phyloP scores from a whole-genome alignment of 1,140 invertebrate genomes.

The Halesus radiatus region DNA sequence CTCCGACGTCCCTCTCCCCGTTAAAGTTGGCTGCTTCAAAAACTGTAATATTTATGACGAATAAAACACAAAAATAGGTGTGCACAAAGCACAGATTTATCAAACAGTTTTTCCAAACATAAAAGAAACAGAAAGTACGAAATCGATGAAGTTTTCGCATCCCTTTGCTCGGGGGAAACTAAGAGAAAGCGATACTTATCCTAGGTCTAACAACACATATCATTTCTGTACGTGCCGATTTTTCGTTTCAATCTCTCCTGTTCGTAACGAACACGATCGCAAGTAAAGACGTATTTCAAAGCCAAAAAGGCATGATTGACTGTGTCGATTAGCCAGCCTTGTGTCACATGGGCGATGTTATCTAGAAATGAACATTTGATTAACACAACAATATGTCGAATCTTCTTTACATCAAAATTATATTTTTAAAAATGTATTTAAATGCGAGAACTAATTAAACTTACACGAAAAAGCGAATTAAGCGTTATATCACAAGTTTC shows the following conservation, averaged over 20 bases:
- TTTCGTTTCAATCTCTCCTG: conserved; percentile 16
- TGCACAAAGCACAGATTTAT: too few relatives aligned
- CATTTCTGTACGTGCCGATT: conserved; percentile 27
- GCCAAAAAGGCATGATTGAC: neutral
- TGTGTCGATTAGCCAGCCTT: neutral
- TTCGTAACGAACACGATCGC: neutral
- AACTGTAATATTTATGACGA: too few relatives aligned
- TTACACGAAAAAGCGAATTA: too few relatives aligned
- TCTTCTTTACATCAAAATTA: too few relatives aligned
- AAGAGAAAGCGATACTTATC: conserved; percentile 20
- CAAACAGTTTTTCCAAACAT: neutral
- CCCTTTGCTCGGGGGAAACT: conserved; percentile 18
- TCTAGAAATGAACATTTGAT: neutral
- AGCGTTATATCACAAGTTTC: neutral
- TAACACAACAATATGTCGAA: neutral
- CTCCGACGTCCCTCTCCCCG: too few relatives aligned
- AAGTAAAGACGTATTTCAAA: neutral
- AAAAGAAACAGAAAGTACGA: conserved; percentile 11
- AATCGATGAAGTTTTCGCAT: conserved; percentile 34
- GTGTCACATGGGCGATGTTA: neutral
- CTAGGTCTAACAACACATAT: neutral
- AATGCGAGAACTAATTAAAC: too few relatives aligned
- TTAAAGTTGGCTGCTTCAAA: too few relatives aligned
- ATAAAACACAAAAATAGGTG: too few relatives aligned
- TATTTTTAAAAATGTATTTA: too few relatives aligned